A percentile compares a stretch with the other conserved stretches of the same genome.
Conservation (phyloP, 30 jellyfish, hydroid and myxozoan species). For the Sanderia malayensis region DNA sequence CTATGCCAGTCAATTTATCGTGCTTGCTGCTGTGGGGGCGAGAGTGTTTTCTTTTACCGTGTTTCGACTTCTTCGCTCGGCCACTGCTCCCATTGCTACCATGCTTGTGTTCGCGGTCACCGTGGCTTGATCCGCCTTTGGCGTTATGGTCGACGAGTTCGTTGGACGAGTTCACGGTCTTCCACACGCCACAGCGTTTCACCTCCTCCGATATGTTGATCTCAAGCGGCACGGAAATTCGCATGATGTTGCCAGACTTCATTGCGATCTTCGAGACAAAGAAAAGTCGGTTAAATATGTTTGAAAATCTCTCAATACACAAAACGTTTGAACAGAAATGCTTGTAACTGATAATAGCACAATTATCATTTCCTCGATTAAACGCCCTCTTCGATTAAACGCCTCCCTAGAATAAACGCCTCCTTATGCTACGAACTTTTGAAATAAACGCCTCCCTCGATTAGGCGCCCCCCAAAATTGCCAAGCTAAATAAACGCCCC, state of each 20-base stretch:
- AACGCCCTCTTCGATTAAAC: too few relatives aligned
- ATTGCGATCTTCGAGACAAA: slow-evolving; percentile 32
- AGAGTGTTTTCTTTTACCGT: slow-evolving; percentile 6
- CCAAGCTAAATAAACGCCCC: too few relatives aligned
- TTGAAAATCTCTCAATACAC: too few relatives aligned
- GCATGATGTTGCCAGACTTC: slow-evolving; percentile 65
- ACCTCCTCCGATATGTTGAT: slow-evolving; percentile 67
- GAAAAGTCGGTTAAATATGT: too few relatives aligned
- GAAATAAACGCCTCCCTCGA: too few relatives aligned
- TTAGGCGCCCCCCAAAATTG: too few relatives aligned
- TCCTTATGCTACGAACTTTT: too few relatives aligned
- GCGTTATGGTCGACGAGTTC: slow-evolving; percentile 26
- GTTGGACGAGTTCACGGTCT: slow-evolving; percentile 62
- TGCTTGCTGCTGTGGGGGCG: slow-evolving; percentile 10
- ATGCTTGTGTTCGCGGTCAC: slow-evolving; percentile 17
- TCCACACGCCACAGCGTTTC: slow-evolving; percentile 70
- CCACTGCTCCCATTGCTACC: slow-evolving; percentile 18
- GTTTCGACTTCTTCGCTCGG: slow-evolving; percentile 15
- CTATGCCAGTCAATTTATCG: slow-evolving; percentile 53
- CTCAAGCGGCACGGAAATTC: slow-evolving; percentile 57
- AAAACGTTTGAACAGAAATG: too few relatives aligned
- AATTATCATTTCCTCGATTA: too few relatives aligned
- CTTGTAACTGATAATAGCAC: too few relatives aligned
- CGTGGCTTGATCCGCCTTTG: too few relatives aligned
- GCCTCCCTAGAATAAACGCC: too few relatives aligned